Base-by-base conservation (phyloP, 2,797 vertebrate genomes). In the Sibirionetta formosa region DNA sequence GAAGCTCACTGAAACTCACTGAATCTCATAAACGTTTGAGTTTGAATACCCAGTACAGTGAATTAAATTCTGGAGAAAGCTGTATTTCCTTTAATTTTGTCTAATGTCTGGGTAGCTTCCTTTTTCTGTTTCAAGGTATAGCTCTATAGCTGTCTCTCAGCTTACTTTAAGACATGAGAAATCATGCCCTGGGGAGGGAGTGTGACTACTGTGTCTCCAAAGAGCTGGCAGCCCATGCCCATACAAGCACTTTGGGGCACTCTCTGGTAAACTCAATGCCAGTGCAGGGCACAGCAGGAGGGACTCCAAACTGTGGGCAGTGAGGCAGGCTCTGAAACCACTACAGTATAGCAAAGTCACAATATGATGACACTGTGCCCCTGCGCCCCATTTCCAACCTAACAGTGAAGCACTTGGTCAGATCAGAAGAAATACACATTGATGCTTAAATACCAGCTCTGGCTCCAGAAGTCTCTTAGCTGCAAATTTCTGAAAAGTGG, bases 201-300 rank as follows among this genome's bases (percentile, higher is more conserved):
- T 9, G 27, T 64, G 27, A 19, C 38, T 64, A 29, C 18, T 31
- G 2, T 64, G 6, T 42, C 5, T 15, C 24, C 22, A 8, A 27
- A 57, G 16, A 72, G 56, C 5, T 36, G 38, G 40, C 24, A 82
- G 11, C 7, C 23, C 9, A 12, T 13, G 16, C 19, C 31, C 33
- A 29, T 29, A 23, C 5, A 3, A 7, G 54, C 11, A 11, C 50
- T 36, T 46, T n/a, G 6, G 8, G 11, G 4, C 35, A 64, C 26
- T 19, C 33, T 50, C 24, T 40, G 31, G 27, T 61, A 19, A 61
- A 56, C 42, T 5, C 36, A 80, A 1, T 31, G 6, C 10, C 58
- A 56, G 24, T 0, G 0, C 0, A 0, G 38, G 9, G 3, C 2
- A 4, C 15, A 18, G 31, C 0, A 0, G 15, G 13, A 40, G 57